These are phyloP conservation scores for Hestina assimilis DNA, from an alignment of 1,140 invertebrate genomes.

Conservation along the genomic window DNA sequence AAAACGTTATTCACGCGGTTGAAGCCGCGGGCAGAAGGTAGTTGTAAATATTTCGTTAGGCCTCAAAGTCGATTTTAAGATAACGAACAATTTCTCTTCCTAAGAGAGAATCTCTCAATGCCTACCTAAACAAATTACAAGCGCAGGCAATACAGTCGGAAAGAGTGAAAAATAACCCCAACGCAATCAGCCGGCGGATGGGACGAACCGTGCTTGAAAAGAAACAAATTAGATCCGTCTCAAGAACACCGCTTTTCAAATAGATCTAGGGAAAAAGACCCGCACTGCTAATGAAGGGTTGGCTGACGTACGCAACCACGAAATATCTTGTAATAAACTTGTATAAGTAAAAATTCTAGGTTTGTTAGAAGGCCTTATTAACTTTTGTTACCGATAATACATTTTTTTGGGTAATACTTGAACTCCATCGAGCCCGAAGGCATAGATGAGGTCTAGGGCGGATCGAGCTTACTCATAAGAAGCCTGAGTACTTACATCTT, in stretches of 20 bases:
- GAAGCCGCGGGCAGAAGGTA: neutral
- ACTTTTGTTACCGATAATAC: too few species aligned
- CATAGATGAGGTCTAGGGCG: too few species aligned
- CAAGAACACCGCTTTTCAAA: constrained; percentile 55
- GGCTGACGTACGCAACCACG: constrained; percentile 35
- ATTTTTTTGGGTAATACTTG: too few species aligned
- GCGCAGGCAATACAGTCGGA: constrained; percentile 35
- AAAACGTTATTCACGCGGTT: too few species aligned
- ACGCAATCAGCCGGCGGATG: constrained; percentile 53
- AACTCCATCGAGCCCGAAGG: too few species aligned
- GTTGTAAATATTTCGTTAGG: neutral
- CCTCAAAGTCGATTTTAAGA: constrained; percentile 5
- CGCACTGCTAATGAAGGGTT: constrained; percentile 61
- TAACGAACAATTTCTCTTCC: constrained; percentile 12
- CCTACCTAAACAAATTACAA: constrained; percentile 28
- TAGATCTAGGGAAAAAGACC: constrained; percentile 48
- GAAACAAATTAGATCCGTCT: constrained; percentile 68
- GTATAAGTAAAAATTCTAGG: too few species aligned
- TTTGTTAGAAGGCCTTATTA: too few species aligned
- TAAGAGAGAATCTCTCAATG: constrained; percentile 15
- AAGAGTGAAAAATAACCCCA: constrained; percentile 54
- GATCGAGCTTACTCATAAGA: too few species aligned
- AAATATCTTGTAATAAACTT: constrained; percentile 20
- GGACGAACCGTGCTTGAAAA: constrained; percentile 60
- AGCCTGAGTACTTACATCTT: too few species aligned